Base-by-base conservation (phyloP, 2,113 vertebrate genomes). In the Nestor notabilis region DNA sequence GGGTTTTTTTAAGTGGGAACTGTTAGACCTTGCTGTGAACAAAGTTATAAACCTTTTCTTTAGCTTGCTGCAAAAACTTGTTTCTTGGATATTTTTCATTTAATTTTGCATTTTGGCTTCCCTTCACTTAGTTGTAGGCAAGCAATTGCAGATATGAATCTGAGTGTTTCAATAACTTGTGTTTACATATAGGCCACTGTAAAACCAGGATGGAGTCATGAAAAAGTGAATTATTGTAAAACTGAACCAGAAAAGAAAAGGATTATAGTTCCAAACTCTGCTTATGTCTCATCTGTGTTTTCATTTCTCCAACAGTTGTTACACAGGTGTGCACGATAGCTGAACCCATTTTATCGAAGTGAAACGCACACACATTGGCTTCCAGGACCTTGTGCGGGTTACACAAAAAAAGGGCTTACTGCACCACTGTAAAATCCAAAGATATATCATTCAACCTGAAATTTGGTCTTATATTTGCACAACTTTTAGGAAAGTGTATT, bases 1-100 rank as follows among this genome's bases (percentile, higher is more conserved):
- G 21, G 21, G 21, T 77, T 63, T 93, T 76, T 83, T 78, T 39
- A 93, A 95, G 49, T 96, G 85, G 88, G 66, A 91, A 83, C 63
- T 74, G 87, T 90, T 86, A 85, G 84, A 93, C 87, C 79, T 96
- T 90, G 70, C 27, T 90, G 61, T 58, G 91, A 93, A 90, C 3
- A 7, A 91, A 91, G 94, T 53, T 58, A 33, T 83, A 96, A 95
- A 84, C 13, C 27, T 72, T 95, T 65, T 68, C 47, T 95, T 90
- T 87, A 69, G 10, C 56, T 19, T 60, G 66, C 31, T 94, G 49
- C 21, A 95, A 65, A 92, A 88, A 65, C 17, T 91, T 82, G 10
- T 55, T 86, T 89, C 52, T 89, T 70, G 24, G 33, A 64, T 85
- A 41, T 7, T 69, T 93, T 85, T 83, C 49, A 20, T 55, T 74